Evolutionary conservation across 2,888 invertebrate genomes (phyloP), one percentile per base, ranked within the genome.

Genomic region (Crocallis elinguaria): DNA sequence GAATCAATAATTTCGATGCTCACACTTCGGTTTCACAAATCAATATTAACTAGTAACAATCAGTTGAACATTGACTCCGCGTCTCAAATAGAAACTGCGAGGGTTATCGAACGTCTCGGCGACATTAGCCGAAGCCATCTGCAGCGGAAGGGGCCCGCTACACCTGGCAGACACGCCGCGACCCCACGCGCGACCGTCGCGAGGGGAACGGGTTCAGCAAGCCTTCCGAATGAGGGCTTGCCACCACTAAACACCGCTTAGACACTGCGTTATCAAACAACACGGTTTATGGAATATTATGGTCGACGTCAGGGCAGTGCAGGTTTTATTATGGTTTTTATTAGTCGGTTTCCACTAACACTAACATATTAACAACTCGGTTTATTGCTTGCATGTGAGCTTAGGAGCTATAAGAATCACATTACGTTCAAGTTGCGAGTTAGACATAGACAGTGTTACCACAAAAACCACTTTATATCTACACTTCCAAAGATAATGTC

Each of bases 161-260:
- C 88, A 88, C 88, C 87, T 87, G 88, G 88, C 77, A 78, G 81
- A 71, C 77, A 73, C 79, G 79, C 69, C 60, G 64, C 73, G 74
- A 69, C 79, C 75, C 64, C 67, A 60, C 63, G 71, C 77, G 76
- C 27, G 16, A 12, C 14, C 76, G 76, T 79, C 75, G 79, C 79
- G 80, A 73, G 73, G 69, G 62, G 63, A 79, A 81, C 83, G 71
- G 74, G 81, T 79, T 79, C 73, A 75, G 14, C 45, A 12, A 44
- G 32, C 32, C 68, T 69, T 64, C 67, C 60, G 71, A 73, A 71
- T 67, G 74, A 75, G 68, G 73, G 75, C 73, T 75, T 77, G 75
- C 66, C 62, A 64, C 71, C 64, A 67, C 69, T 66, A 63, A 68
- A 61, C 66, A 62, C 62, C 72, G 68, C 67, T 74, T 67, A 72